Percentiles rank a stretch among this genome's conserved stretches.
These are phyloP conservation scores for Cromileptes altivelis DNA, from an alignment of 2,113 vertebrate species.

Conservation along the genomic window DNA sequence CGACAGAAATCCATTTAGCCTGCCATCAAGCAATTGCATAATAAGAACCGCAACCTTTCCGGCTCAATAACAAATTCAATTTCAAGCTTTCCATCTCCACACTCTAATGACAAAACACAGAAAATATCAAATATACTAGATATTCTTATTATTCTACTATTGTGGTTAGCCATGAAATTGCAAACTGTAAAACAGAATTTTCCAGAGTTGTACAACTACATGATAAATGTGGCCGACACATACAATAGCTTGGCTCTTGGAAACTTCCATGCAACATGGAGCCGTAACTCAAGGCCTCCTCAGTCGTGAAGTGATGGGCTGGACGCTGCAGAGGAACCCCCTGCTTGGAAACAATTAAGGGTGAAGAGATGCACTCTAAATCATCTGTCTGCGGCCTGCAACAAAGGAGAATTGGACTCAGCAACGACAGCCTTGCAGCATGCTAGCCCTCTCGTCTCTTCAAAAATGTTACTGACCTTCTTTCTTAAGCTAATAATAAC, in stretches of 20 bases:
- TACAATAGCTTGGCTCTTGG: slow-evolving; percentile 55
- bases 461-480: slow-evolving; percentile 40
- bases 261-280: slow-evolving; percentile 59
- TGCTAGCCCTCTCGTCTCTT: not conserved
- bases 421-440: not conserved
- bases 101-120: slow-evolving; percentile 17
- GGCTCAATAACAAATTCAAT: slow-evolving; percentile 63
- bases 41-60: slow-evolving; percentile 42
- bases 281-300: slow-evolving; percentile 64
- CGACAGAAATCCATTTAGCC: slow-evolving; percentile 67
- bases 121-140: slow-evolving; percentile 37
- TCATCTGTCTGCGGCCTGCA: slow-evolving; percentile 50
- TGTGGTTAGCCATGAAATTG: slow-evolving; percentile 54
- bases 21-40: slow-evolving; percentile 45
- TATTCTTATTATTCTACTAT: slow-evolving; percentile 50
- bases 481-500: slow-evolving; percentile 54
- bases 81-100: slow-evolving; percentile 30
- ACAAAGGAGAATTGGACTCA: slow-evolving; percentile 33
- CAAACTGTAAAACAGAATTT: slow-evolving; percentile 49
- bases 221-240: slow-evolving; percentile 64
- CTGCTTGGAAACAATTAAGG: slow-evolving; percentile 62
- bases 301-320: slow-evolving; percentile 40
- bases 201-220: slow-evolving; percentile 49
- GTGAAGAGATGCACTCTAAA: slow-evolving; percentile 57
- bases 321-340: slow-evolving; percentile 68